Percentiles rank a stretch among this genome's conserved stretches.
These are phyloP conservation scores for Hormaphis cornu DNA, from an alignment of 1,140 invertebrate species.

Conservation along the genomic window DNA sequence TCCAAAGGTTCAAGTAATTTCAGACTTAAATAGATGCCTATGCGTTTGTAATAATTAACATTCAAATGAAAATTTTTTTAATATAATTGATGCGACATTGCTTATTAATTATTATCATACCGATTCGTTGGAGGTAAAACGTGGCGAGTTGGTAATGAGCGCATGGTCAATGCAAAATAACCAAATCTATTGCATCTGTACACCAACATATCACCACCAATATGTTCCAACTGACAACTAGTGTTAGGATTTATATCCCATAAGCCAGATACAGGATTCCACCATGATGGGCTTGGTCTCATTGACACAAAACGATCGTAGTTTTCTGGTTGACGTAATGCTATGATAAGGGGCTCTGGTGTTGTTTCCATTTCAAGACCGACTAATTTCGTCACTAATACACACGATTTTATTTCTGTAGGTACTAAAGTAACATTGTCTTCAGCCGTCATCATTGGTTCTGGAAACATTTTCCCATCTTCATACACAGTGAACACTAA, in stretches of 20 bases:
- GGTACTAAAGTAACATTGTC: slow-evolving; percentile 19
- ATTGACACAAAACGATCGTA: slow-evolving; percentile 12
- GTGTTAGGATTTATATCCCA: slow-evolving; percentile 23
- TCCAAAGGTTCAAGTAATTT: too few species aligned
- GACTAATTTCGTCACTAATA: slow-evolving; percentile 12
- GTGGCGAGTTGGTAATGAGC: not conserved
- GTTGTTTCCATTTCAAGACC: slow-evolving; percentile 13
- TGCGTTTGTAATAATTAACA: too few species aligned
- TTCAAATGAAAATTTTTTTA: too few species aligned
- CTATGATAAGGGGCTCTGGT: slow-evolving; percentile 15
- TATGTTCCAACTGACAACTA: slow-evolving; percentile 3
- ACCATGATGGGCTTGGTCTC: slow-evolving; percentile 22
- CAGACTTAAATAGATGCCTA: too few species aligned
- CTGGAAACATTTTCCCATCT: slow-evolving; percentile 28
- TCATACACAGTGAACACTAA: slow-evolving; percentile 19
- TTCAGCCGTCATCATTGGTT: slow-evolving; percentile 14
- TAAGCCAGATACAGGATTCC: slow-evolving; percentile 14
- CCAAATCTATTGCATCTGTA: slow-evolving; percentile 23
- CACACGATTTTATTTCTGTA: slow-evolving; percentile 21
- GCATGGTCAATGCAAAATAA: slow-evolving; percentile 23
- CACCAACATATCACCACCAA: not conserved
- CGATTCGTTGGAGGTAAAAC: not conserved
- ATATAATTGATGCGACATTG: too few species aligned
- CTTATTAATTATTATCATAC: too few species aligned
- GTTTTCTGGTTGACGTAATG: slow-evolving; percentile 18